Evolutionary conservation across 2,113 vertebrate species (phyloP).

Genomic region (Opisthocomus hoazin): DNA sequence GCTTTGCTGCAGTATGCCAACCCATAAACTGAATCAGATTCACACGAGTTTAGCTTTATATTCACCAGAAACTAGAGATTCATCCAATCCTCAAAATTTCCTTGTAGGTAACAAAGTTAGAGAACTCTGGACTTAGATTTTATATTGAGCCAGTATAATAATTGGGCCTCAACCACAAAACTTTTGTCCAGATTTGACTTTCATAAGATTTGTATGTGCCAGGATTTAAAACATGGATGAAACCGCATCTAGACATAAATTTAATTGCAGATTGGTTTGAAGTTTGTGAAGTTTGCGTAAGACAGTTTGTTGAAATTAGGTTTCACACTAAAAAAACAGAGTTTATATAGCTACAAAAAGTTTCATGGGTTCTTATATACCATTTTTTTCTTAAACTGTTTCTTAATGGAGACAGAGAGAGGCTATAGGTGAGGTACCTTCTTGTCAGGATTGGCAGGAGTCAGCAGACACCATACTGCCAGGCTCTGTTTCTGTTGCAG

Average conservation of each 20-base stretch:
- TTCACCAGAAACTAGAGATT: neutral
- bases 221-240: neutral
- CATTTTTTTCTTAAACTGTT: neutral
- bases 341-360: neutral
- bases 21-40: neutral
- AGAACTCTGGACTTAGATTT: neutral
- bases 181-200: neutral
- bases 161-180: neutral
- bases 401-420: neutral
- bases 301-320: neutral
- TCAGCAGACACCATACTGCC: neutral
- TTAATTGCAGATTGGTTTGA: neutral
- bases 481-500: constrained; percentile 27
- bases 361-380: neutral
- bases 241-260: neutral
- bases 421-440: neutral
- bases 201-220: neutral
- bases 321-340: neutral
- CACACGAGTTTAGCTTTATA: neutral
- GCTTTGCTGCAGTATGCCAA: neutral
- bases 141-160: neutral
- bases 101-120: neutral
- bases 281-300: neutral
- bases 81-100: neutral
- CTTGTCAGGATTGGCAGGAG: neutral